A percentile compares a stretch with the other conserved stretches of the same genome.
Conservation (phyloP, 2,888 invertebrate genomes). For the Melangyna quadrimaculata region DNA sequence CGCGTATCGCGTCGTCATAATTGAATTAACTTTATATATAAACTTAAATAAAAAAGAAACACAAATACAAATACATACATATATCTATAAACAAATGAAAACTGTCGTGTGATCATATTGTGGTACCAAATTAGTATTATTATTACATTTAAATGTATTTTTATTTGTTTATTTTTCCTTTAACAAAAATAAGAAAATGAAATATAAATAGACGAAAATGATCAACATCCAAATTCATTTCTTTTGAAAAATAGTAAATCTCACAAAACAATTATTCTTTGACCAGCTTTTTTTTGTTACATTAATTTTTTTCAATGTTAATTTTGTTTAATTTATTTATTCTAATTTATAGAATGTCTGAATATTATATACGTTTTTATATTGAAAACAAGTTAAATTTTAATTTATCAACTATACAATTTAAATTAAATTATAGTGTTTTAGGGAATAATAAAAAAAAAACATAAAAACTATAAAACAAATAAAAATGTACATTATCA, state of each 20-base stretch:
- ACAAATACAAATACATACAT: too few relatives aligned
- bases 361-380: slow-evolving; percentile 61
- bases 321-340: slow-evolving; percentile 68
- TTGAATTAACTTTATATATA: slow-evolving; percentile 32
- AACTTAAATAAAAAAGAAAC: slow-evolving; percentile 15
- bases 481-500: slow-evolving; percentile 68
- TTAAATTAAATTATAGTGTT: slow-evolving; percentile 65
- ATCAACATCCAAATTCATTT: slow-evolving; percentile 29
- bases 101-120: slow-evolving; percentile 68
- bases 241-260: slow-evolving; percentile 44
- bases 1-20: slow-evolving; percentile 66
- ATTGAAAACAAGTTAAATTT: slow-evolving; percentile 57
- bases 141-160: slow-evolving; percentile 49
- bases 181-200: not conserved
- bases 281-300: slow-evolving; percentile 14
- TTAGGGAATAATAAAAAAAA: slow-evolving; percentile 58
- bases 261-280: slow-evolving; percentile 27
- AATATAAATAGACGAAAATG: not conserved
- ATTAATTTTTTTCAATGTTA: slow-evolving; percentile 23
- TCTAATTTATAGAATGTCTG: slow-evolving; percentile 63
- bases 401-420: slow-evolving; percentile 48
- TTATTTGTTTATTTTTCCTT: slow-evolving; percentile 23
- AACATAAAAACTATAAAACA: slow-evolving; percentile 51
- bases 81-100: slow-evolving; percentile 39
- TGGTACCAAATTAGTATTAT: slow-evolving; percentile 72